A percentile compares a stretch with the other conserved stretches of the same genome.
These are phyloP conservation scores for Pangasius krempfi DNA, from an alignment of 2,797 vertebrate genomes.

Conservation along the genomic window DNA sequence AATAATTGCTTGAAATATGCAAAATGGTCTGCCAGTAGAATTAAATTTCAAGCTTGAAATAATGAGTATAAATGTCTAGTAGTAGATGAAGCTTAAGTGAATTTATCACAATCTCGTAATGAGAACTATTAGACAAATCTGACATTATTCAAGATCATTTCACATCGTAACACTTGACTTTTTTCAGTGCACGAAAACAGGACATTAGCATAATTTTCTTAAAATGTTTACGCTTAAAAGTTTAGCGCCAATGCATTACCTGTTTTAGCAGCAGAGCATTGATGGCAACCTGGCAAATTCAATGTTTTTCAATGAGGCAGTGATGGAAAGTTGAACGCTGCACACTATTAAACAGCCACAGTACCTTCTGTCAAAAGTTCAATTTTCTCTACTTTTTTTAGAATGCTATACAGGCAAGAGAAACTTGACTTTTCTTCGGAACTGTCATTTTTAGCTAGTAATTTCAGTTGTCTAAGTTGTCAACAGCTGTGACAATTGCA, in stretches of 20 bases:
- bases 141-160: neutral
- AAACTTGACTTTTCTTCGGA: neutral
- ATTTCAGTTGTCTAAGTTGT: neutral
- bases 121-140: too few species aligned
- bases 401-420: neutral
- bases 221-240: neutral
- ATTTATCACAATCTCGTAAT: neutral
- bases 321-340: neutral
- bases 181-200: neutral
- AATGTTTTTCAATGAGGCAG: constrained; percentile 32
- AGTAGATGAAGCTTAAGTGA: too few species aligned
- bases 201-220: neutral
- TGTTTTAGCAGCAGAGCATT: neutral
- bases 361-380: neutral
- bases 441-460: neutral
- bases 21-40: neutral
- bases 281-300: neutral
- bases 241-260: neutral
- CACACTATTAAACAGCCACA: constrained; percentile 2
- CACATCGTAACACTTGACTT: neutral
- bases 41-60: neutral
- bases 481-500: neutral
- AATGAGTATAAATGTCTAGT: neutral
- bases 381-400: neutral
- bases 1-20: neutral